These are phyloP conservation scores for Lepidurus packardi DNA, from an alignment of 1,140 invertebrate genomes.

Conservation along the genomic window DNA sequence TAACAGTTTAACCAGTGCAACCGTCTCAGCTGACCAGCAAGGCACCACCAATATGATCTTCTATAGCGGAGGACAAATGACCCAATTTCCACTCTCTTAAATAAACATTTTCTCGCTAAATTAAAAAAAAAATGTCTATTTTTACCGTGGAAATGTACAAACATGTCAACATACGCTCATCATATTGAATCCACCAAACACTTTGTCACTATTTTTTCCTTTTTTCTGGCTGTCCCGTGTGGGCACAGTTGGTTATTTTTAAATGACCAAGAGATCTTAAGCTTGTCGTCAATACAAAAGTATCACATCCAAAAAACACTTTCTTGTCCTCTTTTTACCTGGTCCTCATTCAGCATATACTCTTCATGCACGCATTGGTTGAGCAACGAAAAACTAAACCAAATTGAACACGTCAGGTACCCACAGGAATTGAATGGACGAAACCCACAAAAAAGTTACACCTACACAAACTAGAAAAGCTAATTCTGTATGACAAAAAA, in stretches of 20 bases:
- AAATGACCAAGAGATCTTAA: slow-evolving; percentile 19
- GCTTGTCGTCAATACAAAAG: slow-evolving; percentile 15
- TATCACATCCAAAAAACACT: not conserved
- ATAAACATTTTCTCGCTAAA: not conserved
- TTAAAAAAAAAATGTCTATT: slow-evolving; percentile 1
- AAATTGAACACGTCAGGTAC: slow-evolving; percentile 15
- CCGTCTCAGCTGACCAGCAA: not conserved
- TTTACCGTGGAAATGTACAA: slow-evolving; percentile 15
- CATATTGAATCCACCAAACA: not conserved
- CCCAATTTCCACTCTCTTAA: not conserved
- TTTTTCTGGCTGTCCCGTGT: not conserved
- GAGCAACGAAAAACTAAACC: slow-evolving; percentile 8
- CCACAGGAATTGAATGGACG: slow-evolving; percentile 21
- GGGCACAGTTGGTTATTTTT: not conserved
- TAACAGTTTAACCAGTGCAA: not conserved
- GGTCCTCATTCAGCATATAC: slow-evolving; percentile 5
- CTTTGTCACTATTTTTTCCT: not conserved
- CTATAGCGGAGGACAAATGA: slow-evolving; percentile 6
- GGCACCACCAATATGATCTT: not conserved
- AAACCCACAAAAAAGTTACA: slow-evolving; percentile 15
- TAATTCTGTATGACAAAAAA: not conserved
- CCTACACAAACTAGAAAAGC: not conserved
- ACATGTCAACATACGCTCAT: not conserved
- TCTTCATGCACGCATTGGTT: not conserved
- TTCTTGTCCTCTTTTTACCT: not conserved